These are phyloP conservation scores for Cynoglossus semilaevis DNA, from an alignment of 2,113 vertebrate genomes.

Conservation along the genomic window DNA sequence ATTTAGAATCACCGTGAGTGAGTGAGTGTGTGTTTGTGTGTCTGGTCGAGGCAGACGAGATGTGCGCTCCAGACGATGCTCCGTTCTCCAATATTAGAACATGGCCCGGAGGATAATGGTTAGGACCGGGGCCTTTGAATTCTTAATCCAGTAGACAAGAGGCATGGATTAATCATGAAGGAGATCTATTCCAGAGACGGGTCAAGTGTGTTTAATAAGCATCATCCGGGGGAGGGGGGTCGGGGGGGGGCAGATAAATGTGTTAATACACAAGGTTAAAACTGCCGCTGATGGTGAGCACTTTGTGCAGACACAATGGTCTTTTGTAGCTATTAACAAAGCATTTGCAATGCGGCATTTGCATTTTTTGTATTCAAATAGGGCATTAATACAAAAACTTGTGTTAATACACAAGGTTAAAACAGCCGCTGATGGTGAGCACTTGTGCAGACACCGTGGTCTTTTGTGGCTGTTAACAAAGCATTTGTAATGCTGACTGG, in stretches of 20 bases:
- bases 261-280: too few relatives aligned
- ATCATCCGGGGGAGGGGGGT: slow-evolving; percentile 32
- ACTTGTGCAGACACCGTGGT: slow-evolving; percentile 14
- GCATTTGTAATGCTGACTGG: background rate
- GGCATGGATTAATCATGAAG: slow-evolving; percentile 59
- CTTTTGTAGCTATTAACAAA: background rate
- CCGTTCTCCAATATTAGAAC: slow-evolving; percentile 58
- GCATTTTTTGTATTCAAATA: too few relatives aligned
- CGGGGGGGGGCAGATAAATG: slow-evolving; percentile 2
- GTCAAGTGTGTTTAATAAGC: slow-evolving; percentile 63
- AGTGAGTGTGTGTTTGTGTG: background rate
- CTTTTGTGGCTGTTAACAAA: background rate
- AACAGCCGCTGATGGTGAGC: slow-evolving; percentile 29
- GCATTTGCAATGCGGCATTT: background rate
- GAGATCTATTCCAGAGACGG: slow-evolving; percentile 56
- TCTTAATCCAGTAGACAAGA: slow-evolving; percentile 62
- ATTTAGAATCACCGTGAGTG: slow-evolving; percentile 19
- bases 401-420: slow-evolving; percentile 45
- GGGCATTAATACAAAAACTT: too few relatives aligned
- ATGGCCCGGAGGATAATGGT: slow-evolving; percentile 51
- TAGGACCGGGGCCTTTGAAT: slow-evolving; percentile 49
- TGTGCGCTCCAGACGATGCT: slow-evolving; percentile 12
- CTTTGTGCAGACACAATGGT: slow-evolving; percentile 11
- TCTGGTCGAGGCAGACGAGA: background rate
- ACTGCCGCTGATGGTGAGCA: slow-evolving; percentile 20